phyloP scores from a whole-genome alignment of 2,888 invertebrate genomes.

The Sepiola atlantica region DNA sequence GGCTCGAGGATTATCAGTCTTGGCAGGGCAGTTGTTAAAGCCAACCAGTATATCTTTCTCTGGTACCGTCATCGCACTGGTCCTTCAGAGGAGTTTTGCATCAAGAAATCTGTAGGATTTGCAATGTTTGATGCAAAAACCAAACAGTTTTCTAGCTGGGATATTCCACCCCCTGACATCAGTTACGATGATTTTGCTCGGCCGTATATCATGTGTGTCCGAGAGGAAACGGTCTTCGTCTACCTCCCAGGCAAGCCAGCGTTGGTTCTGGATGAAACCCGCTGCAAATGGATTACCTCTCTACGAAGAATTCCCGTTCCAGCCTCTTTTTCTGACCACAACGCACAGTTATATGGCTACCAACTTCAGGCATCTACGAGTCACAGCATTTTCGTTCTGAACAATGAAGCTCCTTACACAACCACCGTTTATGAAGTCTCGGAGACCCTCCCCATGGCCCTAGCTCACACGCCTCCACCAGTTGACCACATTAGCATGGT shows the following conservation, averaged over 20 bases:
- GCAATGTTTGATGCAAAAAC: conserved; percentile 70
- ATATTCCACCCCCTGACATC: conserved; percentile 68
- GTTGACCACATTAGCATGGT: conserved; percentile 70
- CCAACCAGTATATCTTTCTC: conserved; percentile 67
- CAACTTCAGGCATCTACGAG: conserved; percentile 65
- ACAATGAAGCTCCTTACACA: conserved; percentile 70
- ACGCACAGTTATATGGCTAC: conserved; percentile 61
- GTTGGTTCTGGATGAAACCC: conserved; percentile 68
- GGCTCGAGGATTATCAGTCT: conserved; percentile 70
- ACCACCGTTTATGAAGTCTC: conserved; percentile 68
- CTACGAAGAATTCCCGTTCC: conserved; percentile 63
- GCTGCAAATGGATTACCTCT: conserved; percentile 69
- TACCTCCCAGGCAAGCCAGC: conserved; percentile 71
- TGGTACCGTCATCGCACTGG: conserved; percentile 72
- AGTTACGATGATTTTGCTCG: conserved; percentile 69
- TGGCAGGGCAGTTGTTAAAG: conserved; percentile 67
- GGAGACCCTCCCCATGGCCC: conserved; percentile 62
- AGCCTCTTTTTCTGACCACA: conserved; percentile 54
- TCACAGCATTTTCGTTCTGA: conserved; percentile 66
- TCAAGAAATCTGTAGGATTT: conserved; percentile 71
- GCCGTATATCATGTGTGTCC: conserved; percentile 66
- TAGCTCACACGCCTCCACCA: conserved; percentile 69
- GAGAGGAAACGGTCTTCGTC: conserved; percentile 69
- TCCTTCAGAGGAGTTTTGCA: conserved; percentile 72
- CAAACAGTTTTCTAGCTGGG: conserved; percentile 68